Evolutionary conservation across 2,797 vertebrate genomes (phyloP), one percentile per base, ranked within the genome.

Genomic region (Melanotaenia boesemani): DNA sequence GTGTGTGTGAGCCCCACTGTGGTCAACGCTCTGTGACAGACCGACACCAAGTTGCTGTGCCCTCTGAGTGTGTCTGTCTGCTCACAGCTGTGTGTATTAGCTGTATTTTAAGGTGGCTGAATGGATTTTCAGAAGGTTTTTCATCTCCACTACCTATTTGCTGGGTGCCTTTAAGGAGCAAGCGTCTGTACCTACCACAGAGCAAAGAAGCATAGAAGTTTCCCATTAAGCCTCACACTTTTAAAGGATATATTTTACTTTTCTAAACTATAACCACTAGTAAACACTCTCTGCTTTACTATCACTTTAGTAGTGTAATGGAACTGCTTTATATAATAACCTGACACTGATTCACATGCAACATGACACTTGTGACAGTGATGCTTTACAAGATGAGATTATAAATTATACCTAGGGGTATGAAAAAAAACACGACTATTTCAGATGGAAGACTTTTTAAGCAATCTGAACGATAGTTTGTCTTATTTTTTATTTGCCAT

Each of bases 11-110:
- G 56, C 36, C 84, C 81, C 67, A 61, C 83, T 88, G 83, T 84
- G 89, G 83, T 75, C 88, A 91, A 67, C 60, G 41, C 85, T 79
- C 85, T 89, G 90, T 92, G 88, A 93, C 87, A 85, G 88, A 68
- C 86, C 55, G 10, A 86, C 84, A 80, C 76, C 16, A 50, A 71
- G 77, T 86, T 87, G 84, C 79, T 84, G 73, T 85, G 80, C 83
- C 82, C 83, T 85, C 74, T 65, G 54, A 87, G 85, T 79, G 83
- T 87, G 87, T 83, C 70, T 18, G 63, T 78, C 82, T 86, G 86
- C 85, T 85, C 84, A 88, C 87, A 85, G 78, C 69, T 82, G 90
- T 87, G 88, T 80, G 84, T 83, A 80, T 77, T 79, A 74, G 81
- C 83, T 81, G 70, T 84, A 79, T 82, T 89, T 89, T 67, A 81